Conservation (phyloP, 2,797 vertebrate genomes). For the Dryobates pubescens region DNA sequence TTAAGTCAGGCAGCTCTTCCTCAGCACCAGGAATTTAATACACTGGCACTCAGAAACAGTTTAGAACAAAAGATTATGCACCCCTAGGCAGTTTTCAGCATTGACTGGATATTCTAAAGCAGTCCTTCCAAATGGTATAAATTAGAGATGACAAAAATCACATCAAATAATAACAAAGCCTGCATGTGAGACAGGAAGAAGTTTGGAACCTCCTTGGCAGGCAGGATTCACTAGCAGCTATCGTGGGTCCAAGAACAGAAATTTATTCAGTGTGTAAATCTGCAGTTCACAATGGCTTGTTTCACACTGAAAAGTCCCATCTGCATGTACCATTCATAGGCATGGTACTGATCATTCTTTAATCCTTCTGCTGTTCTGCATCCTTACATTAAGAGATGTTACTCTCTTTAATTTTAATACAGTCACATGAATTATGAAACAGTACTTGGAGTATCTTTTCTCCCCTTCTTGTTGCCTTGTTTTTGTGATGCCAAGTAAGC, state of each 20-base stretch:
- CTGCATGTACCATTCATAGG: slow-evolving; percentile 12
- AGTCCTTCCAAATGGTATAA: background rate
- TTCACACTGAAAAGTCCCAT: background rate
- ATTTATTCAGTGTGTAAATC: background rate
- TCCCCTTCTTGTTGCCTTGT: background rate
- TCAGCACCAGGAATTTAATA: background rate
- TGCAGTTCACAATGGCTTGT: background rate
- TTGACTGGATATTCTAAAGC: background rate
- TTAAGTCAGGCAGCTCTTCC: background rate
- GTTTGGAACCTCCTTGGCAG: background rate
- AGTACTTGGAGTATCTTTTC: background rate
- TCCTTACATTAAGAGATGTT: background rate
- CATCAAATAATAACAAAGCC: background rate
- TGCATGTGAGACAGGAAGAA: background rate
- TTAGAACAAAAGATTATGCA: background rate
- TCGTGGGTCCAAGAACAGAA: background rate
- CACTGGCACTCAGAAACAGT: background rate
- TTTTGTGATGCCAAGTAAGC: background rate
- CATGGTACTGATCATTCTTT: slow-evolving; percentile 4
- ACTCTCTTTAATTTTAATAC: slow-evolving; percentile 16
- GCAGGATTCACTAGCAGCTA: rapidly evolving
- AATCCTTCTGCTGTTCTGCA: background rate
- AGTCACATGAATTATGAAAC: slow-evolving; percentile 26
- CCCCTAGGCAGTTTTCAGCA: background rate
- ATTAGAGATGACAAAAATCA: background rate